phyloP scores from a whole-genome alignment of 2,888 invertebrate species.

The Stenchaetothrips biformis region DNA sequence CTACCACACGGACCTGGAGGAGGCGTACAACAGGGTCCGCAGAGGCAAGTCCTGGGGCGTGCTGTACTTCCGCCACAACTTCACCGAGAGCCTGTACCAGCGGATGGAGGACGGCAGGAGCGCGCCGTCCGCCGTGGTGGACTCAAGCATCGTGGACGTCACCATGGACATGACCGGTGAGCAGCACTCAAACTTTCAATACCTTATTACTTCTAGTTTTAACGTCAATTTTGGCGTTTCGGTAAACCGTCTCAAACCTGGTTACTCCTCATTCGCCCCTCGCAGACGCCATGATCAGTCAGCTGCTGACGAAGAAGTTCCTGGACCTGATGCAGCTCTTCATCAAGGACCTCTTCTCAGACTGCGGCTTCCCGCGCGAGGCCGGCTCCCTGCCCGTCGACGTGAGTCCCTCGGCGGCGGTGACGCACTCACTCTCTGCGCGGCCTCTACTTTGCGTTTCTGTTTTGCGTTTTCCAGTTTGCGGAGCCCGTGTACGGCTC shows the following conservation, averaged over 20 bases:
- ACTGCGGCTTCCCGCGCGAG: slow-evolving; percentile 1
- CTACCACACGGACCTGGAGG: not conserved
- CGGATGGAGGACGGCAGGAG: not conserved
- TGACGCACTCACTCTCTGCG: not conserved
- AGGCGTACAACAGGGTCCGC: not conserved
- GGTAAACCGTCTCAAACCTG: not conserved
- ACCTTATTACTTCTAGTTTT: not conserved
- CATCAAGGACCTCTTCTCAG: slow-evolving; percentile 11
- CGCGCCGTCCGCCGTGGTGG: not conserved
- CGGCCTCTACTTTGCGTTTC: not conserved
- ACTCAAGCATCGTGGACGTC: not conserved
- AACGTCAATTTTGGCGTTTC: not conserved
- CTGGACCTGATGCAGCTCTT: slow-evolving; percentile 4
- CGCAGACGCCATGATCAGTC: slow-evolving; percentile 8
- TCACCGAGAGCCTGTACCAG: slow-evolving; percentile 4
- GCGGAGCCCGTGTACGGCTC: not conserved
- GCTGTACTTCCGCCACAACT: not conserved
- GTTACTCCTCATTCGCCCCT: not conserved
- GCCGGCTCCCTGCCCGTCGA: not conserved
- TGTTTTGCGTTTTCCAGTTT: not conserved
- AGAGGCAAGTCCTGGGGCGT: slow-evolving; percentile 5
- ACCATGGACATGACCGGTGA: slow-evolving; percentile 1
- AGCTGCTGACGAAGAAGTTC: not conserved
- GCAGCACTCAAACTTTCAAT: not conserved
- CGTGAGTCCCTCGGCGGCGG: not conserved